phyloP scores from a whole-genome alignment of 2,113 vertebrate species.

The Alethe castanea region DNA sequence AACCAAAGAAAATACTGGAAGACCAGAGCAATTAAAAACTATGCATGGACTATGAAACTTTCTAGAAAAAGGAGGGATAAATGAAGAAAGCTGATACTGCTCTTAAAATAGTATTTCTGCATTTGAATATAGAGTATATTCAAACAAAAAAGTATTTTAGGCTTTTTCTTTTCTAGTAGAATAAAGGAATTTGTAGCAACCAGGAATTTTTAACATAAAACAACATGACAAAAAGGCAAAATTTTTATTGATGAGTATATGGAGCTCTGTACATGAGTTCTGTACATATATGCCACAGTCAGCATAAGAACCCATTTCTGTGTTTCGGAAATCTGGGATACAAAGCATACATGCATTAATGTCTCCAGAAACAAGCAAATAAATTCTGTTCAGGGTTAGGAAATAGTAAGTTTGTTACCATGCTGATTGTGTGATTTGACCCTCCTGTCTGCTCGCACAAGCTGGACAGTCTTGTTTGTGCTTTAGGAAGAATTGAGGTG shows the following conservation, averaged over 20 bases:
- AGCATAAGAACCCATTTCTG: neutral
- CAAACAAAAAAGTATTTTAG: neutral
- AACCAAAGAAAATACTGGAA: neutral
- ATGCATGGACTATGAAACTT: neutral
- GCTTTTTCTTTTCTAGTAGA: neutral
- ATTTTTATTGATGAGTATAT: neutral
- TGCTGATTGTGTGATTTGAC: neutral
- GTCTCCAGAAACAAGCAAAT: neutral
- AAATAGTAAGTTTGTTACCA: neutral
- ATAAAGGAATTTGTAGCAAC: neutral
- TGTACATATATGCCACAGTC: neutral
- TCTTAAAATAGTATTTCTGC: neutral
- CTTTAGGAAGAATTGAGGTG: neutral
- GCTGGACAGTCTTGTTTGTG: neutral
- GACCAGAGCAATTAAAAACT: neutral
- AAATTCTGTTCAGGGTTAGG: neutral
- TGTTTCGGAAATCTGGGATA: neutral
- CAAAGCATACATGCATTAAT: neutral
- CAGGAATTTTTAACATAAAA: neutral
- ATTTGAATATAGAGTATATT: neutral
- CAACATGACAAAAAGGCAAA: neutral
- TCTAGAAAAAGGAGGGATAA: neutral
- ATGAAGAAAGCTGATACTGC: neutral
- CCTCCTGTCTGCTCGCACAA: neutral
- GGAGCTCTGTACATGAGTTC: neutral